Percentiles rank a stretch among this genome's conserved stretches.
Conservation (phyloP, 2,113 vertebrate genomes). For the Bubo scandiacus region DNA sequence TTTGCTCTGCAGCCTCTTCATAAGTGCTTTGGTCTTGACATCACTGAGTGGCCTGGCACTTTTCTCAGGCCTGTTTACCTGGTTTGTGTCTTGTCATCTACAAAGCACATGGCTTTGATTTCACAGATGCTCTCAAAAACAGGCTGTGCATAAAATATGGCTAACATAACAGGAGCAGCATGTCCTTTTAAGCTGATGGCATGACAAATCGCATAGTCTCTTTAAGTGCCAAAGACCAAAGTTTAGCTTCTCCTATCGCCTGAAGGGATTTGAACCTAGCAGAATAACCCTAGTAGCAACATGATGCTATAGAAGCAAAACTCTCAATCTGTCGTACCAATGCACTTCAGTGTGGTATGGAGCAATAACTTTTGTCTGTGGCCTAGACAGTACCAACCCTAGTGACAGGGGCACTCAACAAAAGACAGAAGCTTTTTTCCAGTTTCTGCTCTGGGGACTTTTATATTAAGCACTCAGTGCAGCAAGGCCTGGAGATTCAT, state of each 20-base stretch:
- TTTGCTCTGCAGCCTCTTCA: neutral
- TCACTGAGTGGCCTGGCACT: neutral
- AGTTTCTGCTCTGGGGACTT: neutral
- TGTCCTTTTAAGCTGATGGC: neutral
- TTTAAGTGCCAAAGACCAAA: neutral
- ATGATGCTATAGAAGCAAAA: neutral
- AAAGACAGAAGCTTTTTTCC: neutral
- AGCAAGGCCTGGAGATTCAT: neutral
- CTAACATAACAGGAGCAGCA: neutral
- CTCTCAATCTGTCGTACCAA: neutral
- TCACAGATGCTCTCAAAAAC: neutral
- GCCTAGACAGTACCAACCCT: neutral
- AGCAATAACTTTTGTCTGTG: neutral
- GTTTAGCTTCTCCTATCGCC: neutral
- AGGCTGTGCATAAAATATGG: neutral
- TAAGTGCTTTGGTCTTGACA: neutral
- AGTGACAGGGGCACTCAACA: neutral
- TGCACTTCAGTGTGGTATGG: fast-evolving
- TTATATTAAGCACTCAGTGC: neutral
- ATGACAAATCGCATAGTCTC: neutral
- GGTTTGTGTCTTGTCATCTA: neutral
- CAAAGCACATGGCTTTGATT: neutral
- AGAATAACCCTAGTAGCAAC: neutral
- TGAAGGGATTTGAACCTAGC: neutral
- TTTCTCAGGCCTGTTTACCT: neutral